Evolutionary conservation across 2,113 vertebrate genomes (phyloP).

Genomic region (Argyrosomus japonicus): DNA sequence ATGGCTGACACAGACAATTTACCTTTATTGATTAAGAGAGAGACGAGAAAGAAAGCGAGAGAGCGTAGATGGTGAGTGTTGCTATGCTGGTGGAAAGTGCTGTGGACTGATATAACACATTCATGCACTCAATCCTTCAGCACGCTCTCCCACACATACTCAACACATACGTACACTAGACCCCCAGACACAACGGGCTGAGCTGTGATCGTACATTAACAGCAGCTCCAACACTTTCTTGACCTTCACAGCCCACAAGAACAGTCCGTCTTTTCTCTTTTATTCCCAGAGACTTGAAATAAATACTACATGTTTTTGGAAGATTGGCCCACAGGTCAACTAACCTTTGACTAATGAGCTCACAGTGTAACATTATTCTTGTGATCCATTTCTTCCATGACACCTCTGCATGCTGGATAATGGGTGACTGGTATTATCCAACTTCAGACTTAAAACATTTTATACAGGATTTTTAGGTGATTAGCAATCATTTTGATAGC

Average conservation of each 20-base stretch:
- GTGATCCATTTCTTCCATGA: neutral
- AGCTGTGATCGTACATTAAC: constrained; percentile 19
- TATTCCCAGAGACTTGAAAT: neutral
- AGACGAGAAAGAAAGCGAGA: neutral
- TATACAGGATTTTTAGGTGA: no score
- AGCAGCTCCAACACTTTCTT: constrained; percentile 4
- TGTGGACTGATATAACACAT: constrained; percentile 26
- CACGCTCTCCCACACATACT: neutral
- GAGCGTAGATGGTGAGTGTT: constrained; percentile 4
- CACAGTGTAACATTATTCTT: neutral
- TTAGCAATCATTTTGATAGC: no score
- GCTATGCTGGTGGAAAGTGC: constrained; percentile 44
- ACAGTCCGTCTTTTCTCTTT: neutral
- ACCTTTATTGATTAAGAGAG: neutral
- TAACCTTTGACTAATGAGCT: neutral
- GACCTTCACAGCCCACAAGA: neutral
- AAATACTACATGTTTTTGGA: neutral
- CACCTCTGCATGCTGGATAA: neutral
- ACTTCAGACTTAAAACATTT: neutral
- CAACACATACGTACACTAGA: constrained; percentile 10
- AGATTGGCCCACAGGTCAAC: neutral
- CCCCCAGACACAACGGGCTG: neutral
- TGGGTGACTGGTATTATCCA: no score
- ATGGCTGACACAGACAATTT: constrained; percentile 22
- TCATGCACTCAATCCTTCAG: neutral